Conservation (phyloP, 2,797 vertebrate species). For the Forpus xanthops region DNA sequence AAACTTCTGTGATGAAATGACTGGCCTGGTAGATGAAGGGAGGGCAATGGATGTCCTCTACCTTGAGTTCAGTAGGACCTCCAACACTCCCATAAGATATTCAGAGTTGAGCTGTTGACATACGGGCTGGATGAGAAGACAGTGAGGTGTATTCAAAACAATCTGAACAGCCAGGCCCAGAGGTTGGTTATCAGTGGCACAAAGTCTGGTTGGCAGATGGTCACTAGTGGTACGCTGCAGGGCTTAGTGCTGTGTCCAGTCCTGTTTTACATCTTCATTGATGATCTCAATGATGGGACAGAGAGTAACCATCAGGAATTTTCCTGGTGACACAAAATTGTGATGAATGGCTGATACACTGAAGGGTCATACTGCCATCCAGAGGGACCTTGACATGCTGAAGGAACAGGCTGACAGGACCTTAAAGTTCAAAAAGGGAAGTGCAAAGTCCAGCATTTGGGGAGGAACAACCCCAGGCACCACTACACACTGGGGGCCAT, state of each 20-base stretch:
- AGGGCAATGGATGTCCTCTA: not conserved
- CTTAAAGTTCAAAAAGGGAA: not conserved
- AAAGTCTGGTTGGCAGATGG: not conserved
- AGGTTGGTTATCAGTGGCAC: not conserved
- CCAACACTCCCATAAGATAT: not conserved
- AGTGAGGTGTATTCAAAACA: not conserved
- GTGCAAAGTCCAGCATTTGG: not conserved
- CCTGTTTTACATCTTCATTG: not conserved
- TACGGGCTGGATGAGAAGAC: not conserved
- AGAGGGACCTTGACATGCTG: not conserved
- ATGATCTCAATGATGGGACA: not conserved
- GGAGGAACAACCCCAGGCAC: not conserved
- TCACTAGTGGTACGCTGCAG: not conserved
- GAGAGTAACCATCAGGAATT: not conserved
- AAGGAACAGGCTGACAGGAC: not conserved
- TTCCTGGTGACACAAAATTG: not conserved
- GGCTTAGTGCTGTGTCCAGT: not conserved
- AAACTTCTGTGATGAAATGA: not conserved
- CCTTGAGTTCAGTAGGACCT: not conserved
- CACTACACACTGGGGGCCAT: not conserved
- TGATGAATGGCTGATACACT: not conserved
- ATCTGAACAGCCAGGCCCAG: not conserved
- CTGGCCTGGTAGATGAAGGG: not conserved
- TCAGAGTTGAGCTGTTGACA: not conserved
- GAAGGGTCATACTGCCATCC: not conserved